phyloP scores from a whole-genome alignment of 2,797 vertebrate genomes.

The Anabas testudineus region DNA sequence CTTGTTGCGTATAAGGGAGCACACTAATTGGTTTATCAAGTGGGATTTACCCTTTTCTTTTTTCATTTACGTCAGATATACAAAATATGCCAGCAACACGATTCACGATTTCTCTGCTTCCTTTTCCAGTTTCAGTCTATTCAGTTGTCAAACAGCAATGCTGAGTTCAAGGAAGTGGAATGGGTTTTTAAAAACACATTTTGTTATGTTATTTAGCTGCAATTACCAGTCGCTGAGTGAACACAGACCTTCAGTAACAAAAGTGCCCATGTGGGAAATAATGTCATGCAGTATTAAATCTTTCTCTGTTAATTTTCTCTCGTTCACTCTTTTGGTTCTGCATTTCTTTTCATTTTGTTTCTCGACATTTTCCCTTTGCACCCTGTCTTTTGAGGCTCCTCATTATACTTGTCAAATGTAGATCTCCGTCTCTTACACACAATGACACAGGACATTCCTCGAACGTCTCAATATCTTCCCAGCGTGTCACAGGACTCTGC shows the following conservation, averaged over 20 bases:
- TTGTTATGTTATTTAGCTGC: neutral
- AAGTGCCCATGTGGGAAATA: conserved; percentile 26
- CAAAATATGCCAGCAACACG: neutral
- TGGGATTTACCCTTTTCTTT: conserved; percentile 10
- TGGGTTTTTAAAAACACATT: neutral
- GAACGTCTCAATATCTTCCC: conserved; percentile 63
- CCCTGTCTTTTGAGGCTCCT: conserved; percentile 13
- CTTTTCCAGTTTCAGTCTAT: too few relatives aligned
- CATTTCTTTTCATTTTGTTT: neutral
- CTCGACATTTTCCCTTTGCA: conserved; percentile 1
- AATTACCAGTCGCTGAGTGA: neutral
- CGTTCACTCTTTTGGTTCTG: conserved; percentile 9
- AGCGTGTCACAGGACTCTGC: conserved; percentile 53
- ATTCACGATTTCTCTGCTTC: neutral
- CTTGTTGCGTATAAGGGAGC: conserved; percentile 51
- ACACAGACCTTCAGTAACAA: neutral
- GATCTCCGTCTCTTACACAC: conserved; percentile 23
- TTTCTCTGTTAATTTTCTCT: neutral
- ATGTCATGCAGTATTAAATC: neutral
- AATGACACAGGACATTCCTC: conserved; percentile 38
- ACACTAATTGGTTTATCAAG: conserved; percentile 61
- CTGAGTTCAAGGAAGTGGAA: neutral
- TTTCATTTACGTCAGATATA: neutral
- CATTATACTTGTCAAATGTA: conserved; percentile 26
- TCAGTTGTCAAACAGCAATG: neutral